A percentile compares a stretch with the other conserved stretches of the same genome.
Evolutionary conservation across 2,113 vertebrate species (phyloP).

Genomic region (Stictonetta naevosa): DNA sequence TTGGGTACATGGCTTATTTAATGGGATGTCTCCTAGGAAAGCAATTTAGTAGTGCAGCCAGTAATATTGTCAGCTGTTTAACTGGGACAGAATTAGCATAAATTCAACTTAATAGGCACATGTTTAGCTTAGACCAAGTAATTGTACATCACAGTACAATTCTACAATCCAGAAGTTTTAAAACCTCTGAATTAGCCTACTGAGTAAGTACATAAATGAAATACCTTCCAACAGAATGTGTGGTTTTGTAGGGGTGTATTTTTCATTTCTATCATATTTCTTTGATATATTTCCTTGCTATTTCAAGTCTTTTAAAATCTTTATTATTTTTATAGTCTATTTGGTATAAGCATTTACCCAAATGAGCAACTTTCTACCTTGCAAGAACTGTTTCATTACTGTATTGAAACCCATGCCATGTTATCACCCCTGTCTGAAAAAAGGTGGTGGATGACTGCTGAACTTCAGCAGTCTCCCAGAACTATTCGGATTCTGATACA

Average conservation of each 20-base stretch:
- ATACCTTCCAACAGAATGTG: neutral
- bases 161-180: neutral
- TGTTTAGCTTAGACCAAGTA: conserved; percentile 22
- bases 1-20: conserved; percentile 31
- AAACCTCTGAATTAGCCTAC: neutral
- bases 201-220: neutral
- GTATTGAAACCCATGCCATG: neutral
- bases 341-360: neutral
- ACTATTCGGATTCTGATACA: neutral
- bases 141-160: conserved; percentile 23
- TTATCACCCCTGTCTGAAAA: neutral
- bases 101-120: conserved; percentile 51
- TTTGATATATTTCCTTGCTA: neutral
- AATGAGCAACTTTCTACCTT: neutral
- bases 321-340: neutral
- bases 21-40: conserved; percentile 56
- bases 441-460: neutral
- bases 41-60: conserved; percentile 39
- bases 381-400: neutral
- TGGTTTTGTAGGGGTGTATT: neutral
- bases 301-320: neutral
- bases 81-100: conserved; percentile 67
- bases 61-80: conserved; percentile 36
- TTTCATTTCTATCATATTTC: neutral
- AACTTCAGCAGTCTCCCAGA: neutral